Evolutionary conservation across 2,888 invertebrate species (phyloP), one percentile per base, ranked within the genome.

Genomic region (Drosophila vallismaia): DNA sequence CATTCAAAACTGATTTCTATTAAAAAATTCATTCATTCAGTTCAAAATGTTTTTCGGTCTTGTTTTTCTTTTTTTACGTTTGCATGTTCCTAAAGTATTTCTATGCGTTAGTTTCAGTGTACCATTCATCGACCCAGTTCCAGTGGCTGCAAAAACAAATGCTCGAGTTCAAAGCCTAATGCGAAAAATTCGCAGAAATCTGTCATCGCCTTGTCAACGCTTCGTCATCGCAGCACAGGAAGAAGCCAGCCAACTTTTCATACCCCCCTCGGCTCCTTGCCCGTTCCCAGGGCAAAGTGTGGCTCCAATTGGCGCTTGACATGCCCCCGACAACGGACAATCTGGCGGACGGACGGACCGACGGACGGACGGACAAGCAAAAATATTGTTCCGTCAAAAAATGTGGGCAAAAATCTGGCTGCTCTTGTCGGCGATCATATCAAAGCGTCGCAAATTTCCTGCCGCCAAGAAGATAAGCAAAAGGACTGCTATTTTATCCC

Each of bases 161-260:
- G 76, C 76, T 67, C 76, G 75, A 88, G 88, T 86, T 88, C 86
- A 86, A 86, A 86, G 86, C 83, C 82, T 87, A 85, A 85, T 79
- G 86, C 86, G 85, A 86, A 86, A 86, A 89, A 89, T 89, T 89
- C 89, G 88, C 82, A 77, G 89, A 89, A 89, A 89, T 89, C 89
- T 89, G 89, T 89, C 89, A 89, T 89, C 89, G 86, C 87, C 86
- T 83, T 89, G 89, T 89, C 89, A 88, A 87, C 85, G 78, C 71
- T 86, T 60, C 85, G 76, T 83, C 86, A 81, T 19, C 44, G 73
- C 79, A 77, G 74, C 82, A 64, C 76, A 63, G 70, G 56, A 67
- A 53, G 58, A 54, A 72, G 66, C 70, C 46, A 36, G 3, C 51
- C 29, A 29, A 42, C 55, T 12, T 8, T 7, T 46, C 48, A 1